phyloP scores from a whole-genome alignment of 2,113 vertebrate species.

The Capricornis sumatraensis region DNA sequence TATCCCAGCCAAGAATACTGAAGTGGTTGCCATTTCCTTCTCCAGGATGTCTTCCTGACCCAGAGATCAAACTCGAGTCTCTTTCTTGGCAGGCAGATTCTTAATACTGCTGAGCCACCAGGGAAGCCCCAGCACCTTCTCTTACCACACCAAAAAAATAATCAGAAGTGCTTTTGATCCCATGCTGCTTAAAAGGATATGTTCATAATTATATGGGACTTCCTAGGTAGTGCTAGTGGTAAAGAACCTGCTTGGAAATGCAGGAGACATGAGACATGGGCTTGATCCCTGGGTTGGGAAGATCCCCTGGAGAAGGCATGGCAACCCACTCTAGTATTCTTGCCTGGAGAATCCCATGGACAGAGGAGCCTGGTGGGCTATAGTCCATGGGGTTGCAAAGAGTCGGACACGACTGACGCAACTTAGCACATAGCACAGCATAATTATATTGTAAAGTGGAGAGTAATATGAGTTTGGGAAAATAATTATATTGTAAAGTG shows the following conservation, averaged over 20 bases:
- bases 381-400: background rate
- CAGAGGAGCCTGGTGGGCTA: background rate
- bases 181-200: background rate
- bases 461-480: background rate
- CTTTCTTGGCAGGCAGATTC: background rate
- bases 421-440: background rate
- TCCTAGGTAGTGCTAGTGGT: background rate
- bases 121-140: background rate
- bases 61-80: background rate
- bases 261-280: background rate
- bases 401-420: background rate
- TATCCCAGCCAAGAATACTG: background rate
- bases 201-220: constrained; percentile 22
- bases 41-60: background rate
- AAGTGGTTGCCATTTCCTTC: background rate
- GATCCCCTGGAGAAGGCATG: background rate
- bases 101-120: background rate
- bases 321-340: background rate
- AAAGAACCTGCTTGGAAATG: background rate
- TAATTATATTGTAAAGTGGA: constrained; percentile 35
- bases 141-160: background rate
- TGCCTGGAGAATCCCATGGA: background rate
- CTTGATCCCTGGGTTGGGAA: background rate
- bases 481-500: constrained; percentile 27
- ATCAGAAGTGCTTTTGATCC: constrained; percentile 6